Evolutionary conservation across 2,797 vertebrate species (phyloP).

Genomic region (Allochrocebus solatus): DNA sequence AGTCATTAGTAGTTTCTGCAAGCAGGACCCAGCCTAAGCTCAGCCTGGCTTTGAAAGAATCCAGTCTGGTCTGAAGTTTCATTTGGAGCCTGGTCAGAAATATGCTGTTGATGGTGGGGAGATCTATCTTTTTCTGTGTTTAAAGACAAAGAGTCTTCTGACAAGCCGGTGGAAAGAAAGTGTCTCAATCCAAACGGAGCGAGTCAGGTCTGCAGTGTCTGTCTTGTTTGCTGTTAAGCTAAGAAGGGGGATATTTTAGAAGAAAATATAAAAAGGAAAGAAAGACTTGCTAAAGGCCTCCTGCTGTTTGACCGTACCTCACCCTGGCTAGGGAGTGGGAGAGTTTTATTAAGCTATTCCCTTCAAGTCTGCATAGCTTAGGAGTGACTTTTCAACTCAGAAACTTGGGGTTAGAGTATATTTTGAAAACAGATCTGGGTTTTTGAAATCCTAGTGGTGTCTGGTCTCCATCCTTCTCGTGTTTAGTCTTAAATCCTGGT

Average conservation of each 20-base stretch:
- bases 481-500: neutral
- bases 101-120: neutral
- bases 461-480: neutral
- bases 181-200: neutral
- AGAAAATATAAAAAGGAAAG: neutral
- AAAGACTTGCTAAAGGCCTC: neutral
- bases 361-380: neutral
- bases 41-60: slow-evolving; percentile 41
- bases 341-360: neutral
- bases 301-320: neutral
- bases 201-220: neutral
- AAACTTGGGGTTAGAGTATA: neutral
- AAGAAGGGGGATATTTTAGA: neutral
- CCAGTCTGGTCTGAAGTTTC: slow-evolving; percentile 49
- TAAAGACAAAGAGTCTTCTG: slow-evolving; percentile 38
- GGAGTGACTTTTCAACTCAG: neutral
- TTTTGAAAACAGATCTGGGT: slow-evolving; percentile 15
- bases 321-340: neutral
- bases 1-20: slow-evolving; percentile 40
- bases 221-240: neutral
- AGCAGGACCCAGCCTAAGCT: slow-evolving; percentile 25
- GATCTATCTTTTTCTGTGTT: slow-evolving; percentile 14
- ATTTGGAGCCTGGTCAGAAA: slow-evolving; percentile 56
- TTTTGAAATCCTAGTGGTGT: neutral
- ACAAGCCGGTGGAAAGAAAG: neutral